A percentile compares a stretch with the other conserved stretches of the same genome.
Conservation (phyloP, 2,797 vertebrate species). For the Channa striata region DNA sequence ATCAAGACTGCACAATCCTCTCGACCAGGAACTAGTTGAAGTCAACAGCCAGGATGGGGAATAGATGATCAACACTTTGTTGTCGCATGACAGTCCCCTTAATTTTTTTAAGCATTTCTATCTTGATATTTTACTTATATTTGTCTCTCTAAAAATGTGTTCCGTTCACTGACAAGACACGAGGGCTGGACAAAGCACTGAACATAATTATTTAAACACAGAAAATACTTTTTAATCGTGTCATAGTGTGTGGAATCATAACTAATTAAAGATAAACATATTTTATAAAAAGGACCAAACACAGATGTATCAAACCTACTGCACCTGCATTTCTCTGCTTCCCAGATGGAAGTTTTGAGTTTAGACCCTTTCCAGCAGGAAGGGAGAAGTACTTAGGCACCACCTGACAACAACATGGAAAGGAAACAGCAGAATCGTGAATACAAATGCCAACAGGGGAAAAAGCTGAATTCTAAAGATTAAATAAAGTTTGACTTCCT, state of each 20-base stretch:
- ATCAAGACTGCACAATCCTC: too few relatives aligned
- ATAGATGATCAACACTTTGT: too few relatives aligned
- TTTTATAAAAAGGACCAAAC: too few relatives aligned
- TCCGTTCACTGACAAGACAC: too few relatives aligned
- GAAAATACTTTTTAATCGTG: background rate
- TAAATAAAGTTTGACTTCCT: slow-evolving; percentile 31
- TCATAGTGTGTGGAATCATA: background rate
- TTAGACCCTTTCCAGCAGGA: slow-evolving; percentile 90
- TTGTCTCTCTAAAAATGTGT: too few relatives aligned
- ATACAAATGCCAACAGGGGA: background rate
- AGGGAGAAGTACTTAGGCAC: slow-evolving; percentile 89
- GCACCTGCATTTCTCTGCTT: slow-evolving; percentile 78
- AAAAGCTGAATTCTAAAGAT: background rate
- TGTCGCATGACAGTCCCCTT: too few relatives aligned
- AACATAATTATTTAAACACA: background rate
- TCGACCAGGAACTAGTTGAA: too few relatives aligned
- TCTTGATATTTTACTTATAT: too few relatives aligned
- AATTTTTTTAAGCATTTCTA: too few relatives aligned
- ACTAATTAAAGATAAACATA: background rate
- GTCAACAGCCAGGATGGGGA: too few relatives aligned
- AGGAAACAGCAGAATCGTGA: background rate
- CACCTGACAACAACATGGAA: slow-evolving; percentile 74
- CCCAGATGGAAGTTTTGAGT: slow-evolving; percentile 83
- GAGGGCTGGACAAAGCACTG: too few relatives aligned
- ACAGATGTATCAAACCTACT: slow-evolving; percentile 7